Percentiles rank a stretch among this genome's conserved stretches.
These are phyloP conservation scores for Amphimedon queenslandica DNA, from an alignment of 37 sponge, comb jelly and placozoan genomes.

Conservation along the genomic window DNA sequence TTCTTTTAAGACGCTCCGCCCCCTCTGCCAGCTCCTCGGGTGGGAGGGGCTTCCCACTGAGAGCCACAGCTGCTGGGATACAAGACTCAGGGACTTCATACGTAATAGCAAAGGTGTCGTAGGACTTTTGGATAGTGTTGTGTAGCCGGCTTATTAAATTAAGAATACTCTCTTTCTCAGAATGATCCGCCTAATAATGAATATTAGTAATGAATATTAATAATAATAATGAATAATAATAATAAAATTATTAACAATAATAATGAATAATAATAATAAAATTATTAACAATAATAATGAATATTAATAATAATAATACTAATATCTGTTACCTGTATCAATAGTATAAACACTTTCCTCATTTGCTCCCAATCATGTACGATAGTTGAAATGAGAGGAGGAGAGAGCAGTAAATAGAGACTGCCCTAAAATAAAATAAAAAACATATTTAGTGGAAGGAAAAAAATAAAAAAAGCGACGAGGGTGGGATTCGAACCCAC, in stretches of 20 bases:
- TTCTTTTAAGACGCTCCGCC: no score
- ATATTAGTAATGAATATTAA: no score
- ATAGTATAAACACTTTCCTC: conserved; percentile 20
- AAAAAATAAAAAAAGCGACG: conserved; percentile 80
- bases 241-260: no score
- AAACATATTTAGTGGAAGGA: neutral
- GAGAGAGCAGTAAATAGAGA: conserved; percentile 50
- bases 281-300: no score
- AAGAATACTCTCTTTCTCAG: conserved; percentile 56
- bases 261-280: no score
- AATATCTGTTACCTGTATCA: conserved; percentile 66
- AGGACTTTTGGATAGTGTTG: neutral
- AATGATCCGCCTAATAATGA: conserved; percentile 68
- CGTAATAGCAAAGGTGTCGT: conserved; percentile 29
- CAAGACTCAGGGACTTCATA: conserved; percentile 17
- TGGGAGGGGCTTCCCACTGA: no score
- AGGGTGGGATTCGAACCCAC: conserved; percentile 99
- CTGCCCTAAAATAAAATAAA: conserved; percentile 45
- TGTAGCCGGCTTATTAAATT: conserved; percentile 23
- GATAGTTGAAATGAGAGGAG: conserved; percentile 2
- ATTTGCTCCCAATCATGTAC: conserved; percentile 32
- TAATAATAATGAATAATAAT: no score
- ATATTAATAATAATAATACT: no score
- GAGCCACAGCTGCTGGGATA: no score
- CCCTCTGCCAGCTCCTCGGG: no score